These are phyloP conservation scores for Cancer borealis DNA, from an alignment of 2,888 invertebrate species.

Conservation along the genomic window DNA sequence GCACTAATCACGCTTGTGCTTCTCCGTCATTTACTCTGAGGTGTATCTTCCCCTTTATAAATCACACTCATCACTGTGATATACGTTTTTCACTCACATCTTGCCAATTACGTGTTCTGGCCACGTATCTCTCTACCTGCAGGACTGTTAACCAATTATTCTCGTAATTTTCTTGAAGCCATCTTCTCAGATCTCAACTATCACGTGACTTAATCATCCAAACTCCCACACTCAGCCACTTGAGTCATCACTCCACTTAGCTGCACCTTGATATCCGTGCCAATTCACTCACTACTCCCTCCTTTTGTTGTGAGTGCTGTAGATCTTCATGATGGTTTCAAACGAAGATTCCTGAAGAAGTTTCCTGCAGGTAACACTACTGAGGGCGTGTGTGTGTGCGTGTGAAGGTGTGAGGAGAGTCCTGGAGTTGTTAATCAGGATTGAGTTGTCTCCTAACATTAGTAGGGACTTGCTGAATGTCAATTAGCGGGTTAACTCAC, in stretches of 20 bases:
- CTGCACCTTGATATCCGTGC: not conserved
- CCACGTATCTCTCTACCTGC: not conserved
- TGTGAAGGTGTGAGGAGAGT: not conserved
- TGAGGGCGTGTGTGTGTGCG: not conserved
- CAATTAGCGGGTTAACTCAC: constrained; percentile 57
- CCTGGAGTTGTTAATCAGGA: constrained; percentile 49
- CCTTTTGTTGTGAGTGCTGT: not conserved
- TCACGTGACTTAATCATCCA: constrained; percentile 28
- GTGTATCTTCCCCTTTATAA: not conserved
- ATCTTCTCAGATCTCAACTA: not conserved
- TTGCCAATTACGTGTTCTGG: constrained; percentile 11
- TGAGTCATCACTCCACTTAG: not conserved
- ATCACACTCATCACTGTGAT: constrained; percentile 18
- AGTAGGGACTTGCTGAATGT: constrained; percentile 54
- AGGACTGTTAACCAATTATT: not conserved
- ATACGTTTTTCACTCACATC: constrained; percentile 14
- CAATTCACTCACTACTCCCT: not conserved
- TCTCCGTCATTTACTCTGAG: not conserved
- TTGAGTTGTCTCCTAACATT: constrained; percentile 63
- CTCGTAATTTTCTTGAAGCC: not conserved
- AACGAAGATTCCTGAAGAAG: not conserved
- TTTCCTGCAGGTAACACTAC: not conserved
- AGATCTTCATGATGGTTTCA: not conserved
- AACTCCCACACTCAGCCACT: constrained; percentile 34
- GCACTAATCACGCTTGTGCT: not conserved